A percentile compares a stretch with the other conserved stretches of the same genome.
Evolutionary conservation across 1,140 invertebrate genomes (phyloP).

Genomic region (Campoletis sonorensis): DNA sequence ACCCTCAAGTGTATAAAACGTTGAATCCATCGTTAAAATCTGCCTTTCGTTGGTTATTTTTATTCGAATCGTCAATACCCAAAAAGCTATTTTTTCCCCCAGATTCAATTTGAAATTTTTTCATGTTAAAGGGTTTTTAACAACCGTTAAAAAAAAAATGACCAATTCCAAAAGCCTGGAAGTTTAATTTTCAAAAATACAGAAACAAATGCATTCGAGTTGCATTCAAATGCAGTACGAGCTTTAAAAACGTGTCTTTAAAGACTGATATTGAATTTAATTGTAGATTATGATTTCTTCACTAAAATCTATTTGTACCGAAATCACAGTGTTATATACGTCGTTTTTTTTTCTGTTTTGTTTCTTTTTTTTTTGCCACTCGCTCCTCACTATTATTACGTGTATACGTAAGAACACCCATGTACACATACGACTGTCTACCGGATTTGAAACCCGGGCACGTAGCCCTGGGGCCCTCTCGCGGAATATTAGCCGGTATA

Average conservation of each 20-base stretch:
- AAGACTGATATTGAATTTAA: background rate
- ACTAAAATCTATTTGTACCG: background rate
- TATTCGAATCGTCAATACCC: too few relatives aligned
- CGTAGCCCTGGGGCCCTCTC: slow-evolving; percentile 66
- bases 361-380: background rate
- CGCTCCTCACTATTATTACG: background rate
- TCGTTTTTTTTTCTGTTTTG: background rate
- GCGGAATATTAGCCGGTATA: slow-evolving; percentile 72
- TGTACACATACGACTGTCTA: slow-evolving; percentile 42
- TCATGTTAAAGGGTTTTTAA: too few relatives aligned
- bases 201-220: too few relatives aligned
- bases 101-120: too few relatives aligned
- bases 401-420: slow-evolving; percentile 8
- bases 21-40: too few relatives aligned
- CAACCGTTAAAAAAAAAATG: too few relatives aligned
- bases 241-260: background rate
- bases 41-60: too few relatives aligned
- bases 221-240: too few relatives aligned
- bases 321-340: background rate
- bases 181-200: too few relatives aligned
- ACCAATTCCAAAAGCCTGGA: too few relatives aligned
- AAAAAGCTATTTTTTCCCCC: background rate
- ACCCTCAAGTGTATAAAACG: background rate
- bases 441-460: slow-evolving; percentile 58
- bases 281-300: background rate